Evolutionary conservation across 2,888 invertebrate species (phyloP).

Genomic region (Tenthredo mesomela): DNA sequence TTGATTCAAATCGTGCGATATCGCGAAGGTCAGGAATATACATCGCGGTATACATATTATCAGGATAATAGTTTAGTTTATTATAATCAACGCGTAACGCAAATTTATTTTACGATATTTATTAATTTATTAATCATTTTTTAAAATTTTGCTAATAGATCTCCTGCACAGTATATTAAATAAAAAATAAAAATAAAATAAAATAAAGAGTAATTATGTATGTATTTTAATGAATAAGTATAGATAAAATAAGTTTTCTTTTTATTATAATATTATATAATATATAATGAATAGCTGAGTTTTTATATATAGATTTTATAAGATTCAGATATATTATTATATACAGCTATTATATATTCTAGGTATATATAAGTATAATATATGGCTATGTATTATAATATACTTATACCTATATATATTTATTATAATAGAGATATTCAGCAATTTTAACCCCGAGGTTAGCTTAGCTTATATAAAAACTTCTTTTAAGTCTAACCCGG

Average conservation of each 20-base stretch:
- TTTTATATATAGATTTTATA: not conserved
- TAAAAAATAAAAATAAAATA: too few species aligned
- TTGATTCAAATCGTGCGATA: not conserved
- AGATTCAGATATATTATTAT: not conserved
- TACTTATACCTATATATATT: not conserved
- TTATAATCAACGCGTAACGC: not conserved
- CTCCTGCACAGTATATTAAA: too few species aligned
- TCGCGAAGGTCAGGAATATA: not conserved
- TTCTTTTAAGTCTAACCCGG: conserved; percentile 18
- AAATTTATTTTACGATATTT: too few species aligned
- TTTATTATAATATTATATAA: too few species aligned
- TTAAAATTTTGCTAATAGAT: too few species aligned
- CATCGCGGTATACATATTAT: not conserved
- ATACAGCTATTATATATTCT: not conserved
- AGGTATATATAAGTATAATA: too few species aligned
- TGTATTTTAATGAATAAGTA: not conserved
- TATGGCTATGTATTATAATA: too few species aligned
- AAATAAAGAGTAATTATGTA: too few species aligned
- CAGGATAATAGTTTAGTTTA: not conserved
- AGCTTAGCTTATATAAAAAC: conserved; percentile 10
- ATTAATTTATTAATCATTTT: too few species aligned
- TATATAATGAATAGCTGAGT: not conserved
- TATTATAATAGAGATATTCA: not conserved
- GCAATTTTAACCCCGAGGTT: conserved; percentile 6
- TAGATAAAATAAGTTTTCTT: too few species aligned